A percentile compares a stretch with the other conserved stretches of the same genome.
Conservation (phyloP, 2,888 invertebrate genomes). For the Tenthredo distinguenda region DNA sequence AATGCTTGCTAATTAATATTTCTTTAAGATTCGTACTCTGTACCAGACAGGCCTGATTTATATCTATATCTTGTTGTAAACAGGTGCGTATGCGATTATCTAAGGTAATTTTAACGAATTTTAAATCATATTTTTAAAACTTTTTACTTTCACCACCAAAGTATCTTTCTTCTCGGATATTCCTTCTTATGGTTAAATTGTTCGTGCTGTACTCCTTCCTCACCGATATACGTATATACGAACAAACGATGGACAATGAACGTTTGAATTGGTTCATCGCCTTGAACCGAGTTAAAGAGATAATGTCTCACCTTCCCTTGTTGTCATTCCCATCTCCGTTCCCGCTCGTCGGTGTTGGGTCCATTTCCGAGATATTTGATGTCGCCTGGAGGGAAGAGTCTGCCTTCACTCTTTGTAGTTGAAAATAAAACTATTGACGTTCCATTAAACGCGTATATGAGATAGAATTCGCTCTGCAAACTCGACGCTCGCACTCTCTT, state of each 20-base stretch:
- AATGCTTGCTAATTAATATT: conserved; percentile 25
- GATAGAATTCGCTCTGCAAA: background rate
- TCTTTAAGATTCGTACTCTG: conserved; percentile 33
- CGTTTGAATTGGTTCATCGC: conserved; percentile 14
- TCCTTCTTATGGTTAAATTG: background rate
- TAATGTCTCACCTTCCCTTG: conserved; percentile 59
- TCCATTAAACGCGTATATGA: conserved; percentile 7
- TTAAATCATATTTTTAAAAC: background rate
- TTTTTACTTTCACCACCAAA: background rate
- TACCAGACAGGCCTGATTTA: background rate
- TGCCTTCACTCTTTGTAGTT: background rate
- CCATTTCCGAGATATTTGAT: conserved; percentile 58
- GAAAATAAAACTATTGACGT: conserved; percentile 40
- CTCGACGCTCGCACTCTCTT: background rate
- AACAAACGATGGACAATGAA: conserved; percentile 38
- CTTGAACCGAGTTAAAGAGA: conserved; percentile 18
- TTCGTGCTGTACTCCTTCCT: background rate
- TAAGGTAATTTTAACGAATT: background rate
- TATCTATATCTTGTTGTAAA: background rate
- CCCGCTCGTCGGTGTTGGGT: conserved; percentile 58
- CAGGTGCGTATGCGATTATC: background rate
- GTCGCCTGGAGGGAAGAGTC: background rate
- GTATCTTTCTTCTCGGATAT: background rate
- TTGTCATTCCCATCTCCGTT: conserved; percentile 61
- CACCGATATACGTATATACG: background rate